Base-by-base conservation (phyloP, 2,888 invertebrate species). In the Ectobius pallidus region DNA sequence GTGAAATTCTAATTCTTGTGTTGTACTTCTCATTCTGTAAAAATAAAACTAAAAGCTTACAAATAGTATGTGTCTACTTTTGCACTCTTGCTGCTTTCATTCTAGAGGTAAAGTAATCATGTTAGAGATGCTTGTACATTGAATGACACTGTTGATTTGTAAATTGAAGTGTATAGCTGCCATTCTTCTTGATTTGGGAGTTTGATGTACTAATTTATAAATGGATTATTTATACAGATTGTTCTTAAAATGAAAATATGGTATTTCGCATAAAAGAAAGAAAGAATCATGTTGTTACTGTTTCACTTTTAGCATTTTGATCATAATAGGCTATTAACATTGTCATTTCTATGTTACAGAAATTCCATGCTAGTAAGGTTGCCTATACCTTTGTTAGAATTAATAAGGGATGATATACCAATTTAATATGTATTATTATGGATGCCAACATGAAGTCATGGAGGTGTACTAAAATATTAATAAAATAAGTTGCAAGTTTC, bases 361-460 rank as follows among this genome's bases (percentile, higher is more conserved):
- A 14, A 39, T 25, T 52, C 3, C 25, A 52, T 52, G 14, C 14
- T 52, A 52, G 52, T 11, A 52, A 52, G 52, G 52, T 25, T 52
- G 52, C 25, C 52, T 25, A 6, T 52, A 46, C 52, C 52, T 52
- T n/a, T 52, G 20, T 52, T 49, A 52, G 25, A 22, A 46, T 52
- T 52, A 52, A 52, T 52, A 52, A 52, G 52, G 52, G 14, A 52
- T 52, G 52, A 52, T 52, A 52, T 52, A 52, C 25, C 25, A 52
- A 14, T 52, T 52, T 52, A 52, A 52, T 52, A 52, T 52, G 52
- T 52, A 52, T 52, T 52, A 25, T 52, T 18, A 52, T 52, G 14
- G 14, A 25, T 52, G 25, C 22, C 22, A 52, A 25, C 14, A 52
- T 22, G 52, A 22, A 20, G 2, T 52, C 22, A 52, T 52, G 16